Evolutionary conservation across 30 jellyfish, hydroid and myxozoan species (phyloP), one percentile per base, ranked within the genome.

Genomic region (Pseudorhiza aurosa): DNA sequence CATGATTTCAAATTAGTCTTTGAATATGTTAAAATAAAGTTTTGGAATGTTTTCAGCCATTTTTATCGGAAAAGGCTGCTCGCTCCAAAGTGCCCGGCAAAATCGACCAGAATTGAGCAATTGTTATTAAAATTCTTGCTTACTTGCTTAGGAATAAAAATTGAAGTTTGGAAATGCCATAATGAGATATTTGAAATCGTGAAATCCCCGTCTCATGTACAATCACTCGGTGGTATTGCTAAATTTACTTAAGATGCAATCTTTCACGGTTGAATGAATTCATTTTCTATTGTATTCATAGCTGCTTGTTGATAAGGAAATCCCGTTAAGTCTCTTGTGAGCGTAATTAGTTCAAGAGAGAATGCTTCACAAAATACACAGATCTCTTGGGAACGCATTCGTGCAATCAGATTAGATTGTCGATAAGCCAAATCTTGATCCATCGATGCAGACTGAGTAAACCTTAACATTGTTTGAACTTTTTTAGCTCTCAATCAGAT

Each of bases 221-320:
- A 53, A 53, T 53, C 24, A 7, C 67, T n/a, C 67, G n/a, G 67
- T 53, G 67, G 67, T 53, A 53, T 53, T 53, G 2, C 22, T 2
- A 53, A 53, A 53, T 53, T 53, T 53, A 53, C 29, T 22, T 58
- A 33, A 19, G 58, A 32, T 19, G 77, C 77, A 64, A 64, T 64
- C 58, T 64, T 64, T 11, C 36, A 12, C 57, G 77, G 39, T 30
- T 64, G 77, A 64, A 64, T 64, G 77, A 32, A 39, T 64, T 64
- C 59, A 29, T 64, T n/a, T 64, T 42, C 59, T 42, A 1, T 32
- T 64, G 77, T 64, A 11, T 10, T 19, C 37, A 4, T 40, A 8
- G 58, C 8, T 24, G 28, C 30, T 64, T 58, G 40, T 64, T 42
- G 77, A 30, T 64, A 33, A 64, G 40, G 25, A 30, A 33, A 64